A percentile compares a stretch with the other conserved stretches of the same genome.
Conservation (phyloP, 2,888 invertebrate genomes). For the Urechis unicinctus region DNA sequence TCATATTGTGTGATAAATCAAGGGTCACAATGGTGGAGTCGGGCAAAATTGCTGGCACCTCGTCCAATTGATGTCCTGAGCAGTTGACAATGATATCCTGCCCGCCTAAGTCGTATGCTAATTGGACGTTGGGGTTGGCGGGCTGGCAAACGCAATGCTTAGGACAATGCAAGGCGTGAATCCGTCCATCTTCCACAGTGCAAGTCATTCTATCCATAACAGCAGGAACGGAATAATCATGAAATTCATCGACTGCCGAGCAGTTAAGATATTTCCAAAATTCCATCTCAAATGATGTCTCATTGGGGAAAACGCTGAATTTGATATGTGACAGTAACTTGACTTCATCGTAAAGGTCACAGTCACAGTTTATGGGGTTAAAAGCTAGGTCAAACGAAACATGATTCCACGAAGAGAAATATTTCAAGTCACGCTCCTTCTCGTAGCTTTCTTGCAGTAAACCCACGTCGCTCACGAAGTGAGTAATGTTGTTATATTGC, state of each 20-base stretch:
- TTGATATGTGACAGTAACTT: constrained; percentile 2
- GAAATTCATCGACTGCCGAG: not conserved
- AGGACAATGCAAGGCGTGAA: constrained; percentile 5
- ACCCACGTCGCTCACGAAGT: constrained; percentile 8
- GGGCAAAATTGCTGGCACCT: constrained; percentile 8
- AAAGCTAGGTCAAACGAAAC: constrained; percentile 8
- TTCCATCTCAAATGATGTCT: constrained; percentile 4
- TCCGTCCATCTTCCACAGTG: constrained; percentile 3
- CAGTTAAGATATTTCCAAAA: constrained; percentile 11
- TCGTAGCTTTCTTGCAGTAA: constrained; percentile 5
- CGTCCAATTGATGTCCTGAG: constrained; percentile 2
- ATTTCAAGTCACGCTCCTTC: constrained; percentile 3
- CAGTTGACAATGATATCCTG: no score
- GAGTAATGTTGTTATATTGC: constrained; percentile 11
- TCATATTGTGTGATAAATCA: constrained; percentile 7
- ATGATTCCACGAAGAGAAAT: constrained; percentile 12
- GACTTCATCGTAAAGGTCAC: constrained; percentile 10
- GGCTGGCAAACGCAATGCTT: constrained; percentile 2
- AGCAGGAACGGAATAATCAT: no score
- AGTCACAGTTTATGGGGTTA: constrained; percentile 17
- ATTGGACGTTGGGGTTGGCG: not conserved
- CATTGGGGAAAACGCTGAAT: constrained; percentile 2
- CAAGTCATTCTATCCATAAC: not conserved
- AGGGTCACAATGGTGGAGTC: constrained; percentile 4
- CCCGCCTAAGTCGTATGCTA: no score